Evolutionary conservation across 2,888 invertebrate species (phyloP), one percentile per base, ranked within the genome.

Genomic region (Hirtodrosophila trivittata): DNA sequence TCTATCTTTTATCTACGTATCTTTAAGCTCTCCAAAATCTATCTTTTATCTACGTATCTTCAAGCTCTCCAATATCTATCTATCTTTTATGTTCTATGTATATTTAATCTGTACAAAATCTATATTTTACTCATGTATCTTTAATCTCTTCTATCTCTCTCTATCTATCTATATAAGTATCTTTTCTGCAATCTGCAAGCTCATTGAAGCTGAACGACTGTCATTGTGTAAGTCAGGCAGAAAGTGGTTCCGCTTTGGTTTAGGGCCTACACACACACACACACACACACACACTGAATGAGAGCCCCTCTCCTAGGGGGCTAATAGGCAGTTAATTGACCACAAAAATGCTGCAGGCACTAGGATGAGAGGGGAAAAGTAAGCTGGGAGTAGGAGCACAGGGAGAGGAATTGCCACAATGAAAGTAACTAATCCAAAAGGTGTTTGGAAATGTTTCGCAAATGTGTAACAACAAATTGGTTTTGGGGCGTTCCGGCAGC

Each of bases 401-500:
- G n/a, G 8, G 25, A n/a, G 9, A 8, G 3, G 12, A 45, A 41
- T n/a, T n/a, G n/a, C n/a, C n/a, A n/a, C 47, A 77, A 77, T 81
- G 77, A 80, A 80, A 80, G 80, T 80, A 71, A 65, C 42, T 62
- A 63, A 54, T 21, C 38, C 14, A 57, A 52, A 39, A 10, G 37
- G 49, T 56, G 60, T 41, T 58, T 43, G 42, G 42, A 71, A 77
- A 66, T 82, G 69, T 72, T 77, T 78, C 68, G 71, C 60, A 62
- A 77, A 75, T 75, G 56, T 82, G 56, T 58, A 68, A 76, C 74
- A 82, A 82, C 77, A 80, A 80, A 80, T 80, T 83, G 84, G 63
- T 80, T 75, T 82, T 60, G 77, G 68, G 83, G 67, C 80, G 83
- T 77, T 75, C 51, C 69, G 64, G 63, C 56, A 64, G 26, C 32